These are phyloP conservation scores for Sminthurides aquaticus DNA, from an alignment of 2,888 invertebrate genomes.

Conservation along the genomic window DNA sequence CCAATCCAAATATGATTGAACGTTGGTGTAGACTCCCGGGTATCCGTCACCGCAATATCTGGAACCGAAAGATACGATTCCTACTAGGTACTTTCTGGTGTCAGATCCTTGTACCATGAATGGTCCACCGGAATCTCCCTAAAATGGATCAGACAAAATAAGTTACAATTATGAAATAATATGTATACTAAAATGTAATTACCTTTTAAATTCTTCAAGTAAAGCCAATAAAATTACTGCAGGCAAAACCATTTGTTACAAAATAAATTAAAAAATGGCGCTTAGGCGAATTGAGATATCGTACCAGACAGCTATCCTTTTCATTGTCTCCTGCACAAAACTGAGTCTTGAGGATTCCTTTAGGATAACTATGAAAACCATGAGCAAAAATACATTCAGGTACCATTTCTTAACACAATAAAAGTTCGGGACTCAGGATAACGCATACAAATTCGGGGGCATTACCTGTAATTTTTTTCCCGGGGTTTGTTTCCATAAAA, in stretches of 20 bases:
- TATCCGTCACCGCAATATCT: neutral
- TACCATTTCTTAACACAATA: too few relatives aligned
- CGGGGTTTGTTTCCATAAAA: neutral
- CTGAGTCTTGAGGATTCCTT: neutral
- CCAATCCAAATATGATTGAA: neutral
- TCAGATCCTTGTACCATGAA: neutral
- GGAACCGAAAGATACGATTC: neutral
- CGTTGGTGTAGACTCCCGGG: neutral
- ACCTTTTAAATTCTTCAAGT: too few relatives aligned
- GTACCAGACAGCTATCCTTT: neutral
- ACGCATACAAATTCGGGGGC: too few relatives aligned
- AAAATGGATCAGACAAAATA: neutral
- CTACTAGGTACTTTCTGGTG: neutral
- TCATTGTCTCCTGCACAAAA: neutral
- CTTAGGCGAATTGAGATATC: too few relatives aligned
- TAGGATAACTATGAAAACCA: neutral
- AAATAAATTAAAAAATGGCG: too few relatives aligned
- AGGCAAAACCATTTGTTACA: too few relatives aligned
- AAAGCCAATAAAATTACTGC: too few relatives aligned
- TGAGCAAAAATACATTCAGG: too few relatives aligned
- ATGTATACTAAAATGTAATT: neutral
- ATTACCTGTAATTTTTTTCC: too few relatives aligned
- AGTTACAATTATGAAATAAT: neutral
- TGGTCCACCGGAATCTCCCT: neutral
- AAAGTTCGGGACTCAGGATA: too few relatives aligned